These are phyloP conservation scores for Sardina pilchardus DNA, from an alignment of 2,113 vertebrate species.

Conservation along the genomic window DNA sequence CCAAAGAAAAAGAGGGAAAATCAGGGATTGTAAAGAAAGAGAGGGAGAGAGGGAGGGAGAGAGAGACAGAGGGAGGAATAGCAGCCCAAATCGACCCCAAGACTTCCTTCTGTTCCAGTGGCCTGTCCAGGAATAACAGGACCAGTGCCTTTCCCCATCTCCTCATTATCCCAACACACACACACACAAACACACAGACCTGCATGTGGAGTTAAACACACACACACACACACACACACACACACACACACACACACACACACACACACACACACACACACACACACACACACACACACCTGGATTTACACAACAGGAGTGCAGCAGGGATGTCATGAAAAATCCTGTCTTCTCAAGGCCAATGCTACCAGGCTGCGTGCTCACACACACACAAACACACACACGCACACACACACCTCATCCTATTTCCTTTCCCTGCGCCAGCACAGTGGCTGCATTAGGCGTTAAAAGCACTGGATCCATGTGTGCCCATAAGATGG, in stretches of 20 bases:
- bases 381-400: background rate
- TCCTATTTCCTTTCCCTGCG: background rate
- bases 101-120: slow-evolving; percentile 31
- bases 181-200: background rate
- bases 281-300: background rate
- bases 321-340: background rate
- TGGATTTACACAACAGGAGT: background rate
- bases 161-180: background rate
- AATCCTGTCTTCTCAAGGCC: background rate
- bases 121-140: slow-evolving; percentile 42
- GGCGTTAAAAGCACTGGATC: background rate
- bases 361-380: background rate
- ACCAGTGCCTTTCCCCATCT: slow-evolving; percentile 2
- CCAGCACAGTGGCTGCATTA: background rate
- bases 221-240: background rate
- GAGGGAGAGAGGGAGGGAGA: background rate
- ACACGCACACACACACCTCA: background rate
- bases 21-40: background rate
- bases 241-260: background rate
- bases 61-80: slow-evolving; percentile 35
- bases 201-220: background rate
- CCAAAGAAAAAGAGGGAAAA: background rate
- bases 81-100: slow-evolving; percentile 27
- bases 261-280: background rate
- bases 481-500: background rate